phyloP scores from a whole-genome alignment of 2,797 vertebrate genomes.

The Siniperca scherzeri region DNA sequence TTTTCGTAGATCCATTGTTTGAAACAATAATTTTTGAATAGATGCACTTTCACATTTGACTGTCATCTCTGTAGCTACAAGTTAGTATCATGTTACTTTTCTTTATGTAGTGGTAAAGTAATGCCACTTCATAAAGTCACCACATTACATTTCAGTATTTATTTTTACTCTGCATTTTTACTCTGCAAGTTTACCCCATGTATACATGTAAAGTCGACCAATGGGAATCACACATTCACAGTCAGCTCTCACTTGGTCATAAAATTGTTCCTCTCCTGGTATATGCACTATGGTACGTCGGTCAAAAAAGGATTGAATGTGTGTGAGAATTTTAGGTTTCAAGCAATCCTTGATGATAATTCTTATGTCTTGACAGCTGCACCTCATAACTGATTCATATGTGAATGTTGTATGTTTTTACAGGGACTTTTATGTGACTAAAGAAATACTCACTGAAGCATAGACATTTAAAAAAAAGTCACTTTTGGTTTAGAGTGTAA shows the following conservation, averaged over 20 bases:
- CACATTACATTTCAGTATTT: conserved; percentile 37
- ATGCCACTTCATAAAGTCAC: conserved; percentile 45
- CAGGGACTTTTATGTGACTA: conserved; percentile 17
- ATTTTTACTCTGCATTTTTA: conserved; percentile 3
- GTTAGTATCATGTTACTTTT: conserved; percentile 9
- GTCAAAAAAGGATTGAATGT: conserved; percentile 33
- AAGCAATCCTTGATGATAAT: conserved; percentile 6
- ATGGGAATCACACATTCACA: conserved; percentile 1
- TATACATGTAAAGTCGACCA: not conserved
- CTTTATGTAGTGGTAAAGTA: conserved; percentile 35
- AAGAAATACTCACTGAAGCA: conserved; percentile 26
- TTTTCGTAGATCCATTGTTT: conserved; percentile 34
- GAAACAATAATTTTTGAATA: conserved; percentile 13
- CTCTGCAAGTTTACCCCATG: not conserved
- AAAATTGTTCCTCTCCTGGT: not conserved
- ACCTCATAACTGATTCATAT: conserved; percentile 27
- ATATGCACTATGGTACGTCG: not conserved
- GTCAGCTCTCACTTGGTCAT: conserved; percentile 34
- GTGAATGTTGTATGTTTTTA: conserved; percentile 43
- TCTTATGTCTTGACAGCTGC: conserved; percentile 29
- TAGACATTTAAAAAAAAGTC: conserved; percentile 61
- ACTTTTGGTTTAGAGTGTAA: conserved; percentile 54
- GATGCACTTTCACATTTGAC: conserved; percentile 21
- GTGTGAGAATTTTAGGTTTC: conserved; percentile 35
- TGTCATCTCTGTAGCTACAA: conserved; percentile 36